Conservation (phyloP, 1,140 invertebrate species). For the Camponotus vicinus region DNA sequence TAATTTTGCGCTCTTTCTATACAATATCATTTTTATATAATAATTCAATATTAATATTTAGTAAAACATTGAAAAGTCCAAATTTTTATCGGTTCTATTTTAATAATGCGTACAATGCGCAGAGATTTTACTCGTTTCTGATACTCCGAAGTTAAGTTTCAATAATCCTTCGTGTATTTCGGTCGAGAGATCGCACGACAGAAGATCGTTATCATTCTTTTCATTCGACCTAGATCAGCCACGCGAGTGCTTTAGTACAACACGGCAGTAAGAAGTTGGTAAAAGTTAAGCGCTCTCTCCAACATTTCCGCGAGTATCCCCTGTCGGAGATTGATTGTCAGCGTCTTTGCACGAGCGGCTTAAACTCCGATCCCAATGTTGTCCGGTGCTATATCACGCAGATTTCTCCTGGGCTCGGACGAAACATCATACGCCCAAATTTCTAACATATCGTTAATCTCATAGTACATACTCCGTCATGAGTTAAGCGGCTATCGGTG, state of each 20-base stretch:
- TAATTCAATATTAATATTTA: slow-evolving; percentile 11
- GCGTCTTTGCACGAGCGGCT: slow-evolving; percentile 29
- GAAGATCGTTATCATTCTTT: slow-evolving; percentile 37
- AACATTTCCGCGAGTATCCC: slow-evolving; percentile 22
- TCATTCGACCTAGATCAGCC: slow-evolving; percentile 46
- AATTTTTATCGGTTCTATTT: not conserved
- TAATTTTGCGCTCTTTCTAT: not conserved
- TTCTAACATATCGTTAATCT: slow-evolving; percentile 24
- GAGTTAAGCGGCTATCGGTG: slow-evolving; percentile 15
- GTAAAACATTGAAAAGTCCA: not conserved
- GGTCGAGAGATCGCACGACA: slow-evolving; percentile 24
- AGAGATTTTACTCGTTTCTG: slow-evolving; percentile 16
- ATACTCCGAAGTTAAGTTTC: not conserved
- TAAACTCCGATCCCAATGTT: slow-evolving; percentile 19
- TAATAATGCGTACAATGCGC: not conserved
- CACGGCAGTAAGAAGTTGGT: slow-evolving; percentile 27
- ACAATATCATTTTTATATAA: slow-evolving; percentile 19
- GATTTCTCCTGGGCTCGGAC: slow-evolving; percentile 29
- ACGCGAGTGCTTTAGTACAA: slow-evolving; percentile 47
- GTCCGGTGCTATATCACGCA: not conserved
- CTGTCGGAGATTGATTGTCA: slow-evolving; percentile 26
- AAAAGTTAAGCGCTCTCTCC: slow-evolving; percentile 35
- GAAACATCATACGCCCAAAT: slow-evolving; percentile 12
- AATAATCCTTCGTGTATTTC: slow-evolving; percentile 16
- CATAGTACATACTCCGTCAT: slow-evolving; percentile 10